Base-by-base conservation (phyloP, 2,113 vertebrate species). In the Promerops cafer region DNA sequence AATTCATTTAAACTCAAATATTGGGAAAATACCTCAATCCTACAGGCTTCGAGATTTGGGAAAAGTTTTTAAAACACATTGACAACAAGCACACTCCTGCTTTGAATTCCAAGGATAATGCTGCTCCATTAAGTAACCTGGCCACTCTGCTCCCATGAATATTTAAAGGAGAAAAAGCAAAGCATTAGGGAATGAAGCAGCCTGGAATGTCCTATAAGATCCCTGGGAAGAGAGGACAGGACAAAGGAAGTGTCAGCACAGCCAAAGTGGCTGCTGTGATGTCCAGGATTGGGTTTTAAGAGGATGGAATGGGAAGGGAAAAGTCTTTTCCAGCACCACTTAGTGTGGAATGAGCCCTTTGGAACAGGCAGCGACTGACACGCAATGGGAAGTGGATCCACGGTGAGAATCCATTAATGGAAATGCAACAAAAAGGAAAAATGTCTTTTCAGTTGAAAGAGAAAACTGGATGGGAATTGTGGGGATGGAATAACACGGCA, bases 121-220 rank as follows among this genome's bases (percentile, higher is more conserved):
- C 27, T 39, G 72, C 23, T 92, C 91, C 94, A 89, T 95, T 96
- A 95, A 96, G 45, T 14, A 65, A 70, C 53, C 31, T 13, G 7
- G 69, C 66, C 93, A 87, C 87, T 96, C 95, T 24, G 57, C 84
- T 85, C 6, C 23, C 84, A 97, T 96, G 52, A 97, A 96, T 97
- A 96, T 97, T 97, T 97, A 31, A 97, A 82, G 61, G 76, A 63
- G 45, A 70, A 91, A 90, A 84, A 77, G 89, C 60, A 83, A 90
- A 91, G 93, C 89, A 90, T 92, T 91, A 94, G 83, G 84, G 66
- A 69, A 71, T 53, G 83, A 39, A 59, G 84, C 63, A 68, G 54
- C 72, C 63, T 3, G 7, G 78, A 72, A 89, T 49, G 66, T 2
- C 31, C 78, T 54, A 63, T 64, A 37, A 49, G 44, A 70, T 45